Percentiles rank a stretch among this genome's conserved stretches.
Conservation (phyloP, 1,140 invertebrate species). For the Microplitis mediator region DNA sequence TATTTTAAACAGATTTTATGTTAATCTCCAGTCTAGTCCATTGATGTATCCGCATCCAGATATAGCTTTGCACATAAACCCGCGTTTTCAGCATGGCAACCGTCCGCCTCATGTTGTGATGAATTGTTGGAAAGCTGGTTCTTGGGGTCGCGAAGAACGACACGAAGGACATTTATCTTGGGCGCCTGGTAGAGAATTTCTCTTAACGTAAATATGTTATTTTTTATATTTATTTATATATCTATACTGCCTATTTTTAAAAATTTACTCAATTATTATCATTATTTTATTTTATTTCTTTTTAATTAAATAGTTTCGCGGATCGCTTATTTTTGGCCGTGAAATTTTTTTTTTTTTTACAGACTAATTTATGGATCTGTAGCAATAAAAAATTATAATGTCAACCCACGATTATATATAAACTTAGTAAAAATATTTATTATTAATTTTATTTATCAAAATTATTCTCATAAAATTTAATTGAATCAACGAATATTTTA, state of each 20-base stretch:
- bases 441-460: too few species aligned
- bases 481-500: too few species aligned
- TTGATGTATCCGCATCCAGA: conserved; percentile 69
- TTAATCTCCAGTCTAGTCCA: conserved; percentile 71
- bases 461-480: too few species aligned
- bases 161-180: conserved; percentile 55
- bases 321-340: too few species aligned
- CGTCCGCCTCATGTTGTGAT: conserved; percentile 53
- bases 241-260: not conserved
- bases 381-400: too few species aligned
- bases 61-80: conserved; percentile 71
- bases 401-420: too few species aligned
- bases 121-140: conserved; percentile 57
- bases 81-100: conserved; percentile 63
- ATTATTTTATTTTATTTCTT: too few species aligned
- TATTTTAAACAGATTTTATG: conserved; percentile 62
- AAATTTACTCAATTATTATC: not conserved
- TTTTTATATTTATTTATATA: not conserved
- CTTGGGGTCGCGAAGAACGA: conserved; percentile 57
- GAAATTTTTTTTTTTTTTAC: too few species aligned
- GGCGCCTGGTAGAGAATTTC: conserved; percentile 57
- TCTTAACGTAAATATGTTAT: conserved; percentile 48
- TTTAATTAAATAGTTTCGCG: too few species aligned
- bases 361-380: too few species aligned
- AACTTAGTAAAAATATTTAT: too few species aligned